Evolutionary conservation across 1,140 invertebrate genomes (phyloP).

Genomic region (Dendrolimus kikuchii): DNA sequence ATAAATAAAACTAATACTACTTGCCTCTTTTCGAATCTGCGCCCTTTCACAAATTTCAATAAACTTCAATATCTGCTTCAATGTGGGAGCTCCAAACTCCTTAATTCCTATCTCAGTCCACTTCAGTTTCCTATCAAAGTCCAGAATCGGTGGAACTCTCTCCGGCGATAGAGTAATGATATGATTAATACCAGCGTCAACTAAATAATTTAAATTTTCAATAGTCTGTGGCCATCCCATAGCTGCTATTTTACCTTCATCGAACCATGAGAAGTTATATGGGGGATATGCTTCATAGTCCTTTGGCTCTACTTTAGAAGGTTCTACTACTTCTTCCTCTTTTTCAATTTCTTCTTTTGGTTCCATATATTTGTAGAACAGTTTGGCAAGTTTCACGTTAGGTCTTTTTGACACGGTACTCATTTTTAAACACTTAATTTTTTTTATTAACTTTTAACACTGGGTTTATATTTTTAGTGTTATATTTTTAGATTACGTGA

Average conservation of each 20-base stretch:
- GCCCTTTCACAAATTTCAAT: constrained; percentile 75
- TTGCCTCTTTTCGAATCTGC: constrained; percentile 63
- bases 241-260: constrained; percentile 59
- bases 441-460: too few relatives aligned
- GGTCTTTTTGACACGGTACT: constrained; percentile 35
- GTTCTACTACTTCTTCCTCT: constrained; percentile 9
- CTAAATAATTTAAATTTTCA: constrained; percentile 75
- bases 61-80: constrained; percentile 79
- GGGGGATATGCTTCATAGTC: constrained; percentile 51
- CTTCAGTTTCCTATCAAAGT: constrained; percentile 62
- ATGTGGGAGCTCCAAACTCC: constrained; percentile 78
- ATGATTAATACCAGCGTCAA: constrained; percentile 68
- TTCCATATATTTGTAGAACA: constrained; percentile 56
- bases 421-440: constrained; percentile 25
- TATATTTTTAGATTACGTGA: too few relatives aligned
- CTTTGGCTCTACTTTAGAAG: constrained; percentile 6
- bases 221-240: constrained; percentile 74
- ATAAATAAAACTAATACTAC: not conserved
- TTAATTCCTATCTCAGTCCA: constrained; percentile 76
- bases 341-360: constrained; percentile 11
- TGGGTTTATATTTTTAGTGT: too few relatives aligned
- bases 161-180: constrained; percentile 78
- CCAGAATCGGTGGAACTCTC: constrained; percentile 72
- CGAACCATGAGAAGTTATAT: constrained; percentile 63
- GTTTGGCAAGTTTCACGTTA: constrained; percentile 55